Evolutionary conservation across 2,888 invertebrate genomes (phyloP).

Genomic region (Chouioia cunea): DNA sequence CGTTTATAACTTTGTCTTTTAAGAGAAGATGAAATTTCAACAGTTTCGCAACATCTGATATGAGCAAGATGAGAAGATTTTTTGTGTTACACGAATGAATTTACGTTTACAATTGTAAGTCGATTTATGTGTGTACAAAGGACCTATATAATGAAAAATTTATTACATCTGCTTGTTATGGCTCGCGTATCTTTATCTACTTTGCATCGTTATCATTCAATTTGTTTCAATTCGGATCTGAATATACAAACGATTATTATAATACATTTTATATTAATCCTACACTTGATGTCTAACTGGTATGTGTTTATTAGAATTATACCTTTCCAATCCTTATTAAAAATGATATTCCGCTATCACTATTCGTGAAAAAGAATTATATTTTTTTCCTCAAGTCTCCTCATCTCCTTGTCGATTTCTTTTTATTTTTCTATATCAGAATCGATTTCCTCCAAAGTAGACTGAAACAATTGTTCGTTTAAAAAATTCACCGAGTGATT

Average conservation of each 20-base stretch:
- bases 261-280: slow-evolving; percentile 68
- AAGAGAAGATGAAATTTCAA: slow-evolving; percentile 30
- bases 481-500: too few species aligned
- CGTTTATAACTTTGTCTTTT: slow-evolving; percentile 40
- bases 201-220: slow-evolving; percentile 53
- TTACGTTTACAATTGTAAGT: slow-evolving; percentile 50
- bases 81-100: slow-evolving; percentile 45
- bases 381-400: slow-evolving; percentile 34
- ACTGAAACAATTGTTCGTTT: slow-evolving; percentile 13
- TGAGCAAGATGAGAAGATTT: slow-evolving; percentile 40
- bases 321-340: slow-evolving; percentile 41
- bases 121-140: slow-evolving; percentile 56
- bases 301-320: slow-evolving; percentile 51
- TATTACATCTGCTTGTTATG: slow-evolving; percentile 56
- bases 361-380: too few species aligned
- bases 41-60: slow-evolving; percentile 45
- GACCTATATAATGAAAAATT: slow-evolving; percentile 54
- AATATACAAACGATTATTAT: slow-evolving; percentile 62
- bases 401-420: slow-evolving; percentile 39
- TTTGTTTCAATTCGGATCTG: slow-evolving; percentile 59
- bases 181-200: slow-evolving; percentile 54
- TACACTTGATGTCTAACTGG: slow-evolving; percentile 52
- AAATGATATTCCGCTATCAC: not conserved
- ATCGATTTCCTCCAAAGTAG: slow-evolving; percentile 31
- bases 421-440: slow-evolving; percentile 33